phyloP scores from a whole-genome alignment of 2,888 invertebrate species.

The Drosophila pseudotakahashii region DNA sequence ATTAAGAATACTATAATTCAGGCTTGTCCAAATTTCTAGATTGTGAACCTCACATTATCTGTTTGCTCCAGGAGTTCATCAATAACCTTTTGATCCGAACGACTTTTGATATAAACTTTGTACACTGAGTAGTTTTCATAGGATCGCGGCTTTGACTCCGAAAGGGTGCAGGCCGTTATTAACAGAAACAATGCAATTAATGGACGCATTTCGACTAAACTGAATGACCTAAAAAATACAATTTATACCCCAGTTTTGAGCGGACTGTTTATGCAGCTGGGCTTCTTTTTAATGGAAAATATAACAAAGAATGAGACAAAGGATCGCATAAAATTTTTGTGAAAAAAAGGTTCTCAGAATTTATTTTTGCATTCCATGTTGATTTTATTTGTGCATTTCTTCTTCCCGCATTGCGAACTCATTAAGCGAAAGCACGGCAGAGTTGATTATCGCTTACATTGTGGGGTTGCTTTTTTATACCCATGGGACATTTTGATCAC shows the following conservation, averaged over 20 bases:
- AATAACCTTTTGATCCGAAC: slow-evolving; percentile 23
- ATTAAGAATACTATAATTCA: not conserved
- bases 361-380: not conserved
- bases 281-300: not conserved
- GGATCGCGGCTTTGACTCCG: not conserved
- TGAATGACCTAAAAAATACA: not conserved
- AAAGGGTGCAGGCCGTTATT: not conserved
- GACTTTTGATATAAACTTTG: slow-evolving; percentile 15
- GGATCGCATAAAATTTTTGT: not conserved
- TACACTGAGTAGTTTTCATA: slow-evolving; percentile 47
- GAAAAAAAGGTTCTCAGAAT: not conserved
- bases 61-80: slow-evolving; percentile 28
- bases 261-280: not conserved
- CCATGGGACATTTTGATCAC: too few species aligned
- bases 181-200: slow-evolving; percentile 20
- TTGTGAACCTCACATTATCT: slow-evolving; percentile 14
- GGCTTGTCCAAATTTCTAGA: accelerated
- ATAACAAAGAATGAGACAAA: not conserved
- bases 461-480: too few species aligned
- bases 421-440: not conserved
- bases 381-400: not conserved
- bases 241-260: not conserved
- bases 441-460: not conserved
- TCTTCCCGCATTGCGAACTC: too few species aligned
- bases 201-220: slow-evolving; percentile 24